A percentile compares a stretch with the other conserved stretches of the same genome.
These are phyloP conservation scores for Eupeodes corollae DNA, from an alignment of 1,140 invertebrate species.

Conservation along the genomic window DNA sequence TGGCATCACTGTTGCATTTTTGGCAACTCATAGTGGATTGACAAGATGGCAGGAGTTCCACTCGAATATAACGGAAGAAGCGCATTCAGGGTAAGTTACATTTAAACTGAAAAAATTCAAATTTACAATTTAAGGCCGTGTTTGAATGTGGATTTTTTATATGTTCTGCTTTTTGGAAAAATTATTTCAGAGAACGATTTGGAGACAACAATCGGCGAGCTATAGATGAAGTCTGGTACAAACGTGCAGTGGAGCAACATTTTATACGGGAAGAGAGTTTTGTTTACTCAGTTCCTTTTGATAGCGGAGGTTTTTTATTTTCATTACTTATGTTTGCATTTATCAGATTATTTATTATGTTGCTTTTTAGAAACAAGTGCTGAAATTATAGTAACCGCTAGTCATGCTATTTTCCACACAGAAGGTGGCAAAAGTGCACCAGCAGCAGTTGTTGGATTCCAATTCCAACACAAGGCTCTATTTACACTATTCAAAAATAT, in stretches of 20 bases:
- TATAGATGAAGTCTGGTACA: conserved; percentile 89
- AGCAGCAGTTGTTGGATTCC: conserved; percentile 83
- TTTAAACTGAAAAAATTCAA: not conserved
- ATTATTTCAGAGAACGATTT: conserved; percentile 39
- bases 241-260: conserved; percentile 81
- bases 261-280: conserved; percentile 68
- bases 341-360: not conserved
- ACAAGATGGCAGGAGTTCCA: conserved; percentile 75
- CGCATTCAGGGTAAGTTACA: conserved; percentile 22
- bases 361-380: conserved; percentile 42
- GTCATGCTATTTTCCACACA: conserved; percentile 69
- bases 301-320: conserved; percentile 33
- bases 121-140: not conserved
- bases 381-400: conserved; percentile 72
- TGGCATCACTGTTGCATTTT: conserved; percentile 71
- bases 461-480: conserved; percentile 68
- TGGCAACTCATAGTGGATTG: conserved; percentile 79
- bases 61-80: conserved; percentile 27
- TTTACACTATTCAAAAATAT: conserved; percentile 68
- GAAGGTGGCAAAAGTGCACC: conserved; percentile 58
- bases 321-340: not conserved
- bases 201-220: conserved; percentile 56
- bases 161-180: not conserved
- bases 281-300: conserved; percentile 77
- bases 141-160: not conserved